Conservation (phyloP, 2,797 vertebrate species). For the Botia almorhae region DNA sequence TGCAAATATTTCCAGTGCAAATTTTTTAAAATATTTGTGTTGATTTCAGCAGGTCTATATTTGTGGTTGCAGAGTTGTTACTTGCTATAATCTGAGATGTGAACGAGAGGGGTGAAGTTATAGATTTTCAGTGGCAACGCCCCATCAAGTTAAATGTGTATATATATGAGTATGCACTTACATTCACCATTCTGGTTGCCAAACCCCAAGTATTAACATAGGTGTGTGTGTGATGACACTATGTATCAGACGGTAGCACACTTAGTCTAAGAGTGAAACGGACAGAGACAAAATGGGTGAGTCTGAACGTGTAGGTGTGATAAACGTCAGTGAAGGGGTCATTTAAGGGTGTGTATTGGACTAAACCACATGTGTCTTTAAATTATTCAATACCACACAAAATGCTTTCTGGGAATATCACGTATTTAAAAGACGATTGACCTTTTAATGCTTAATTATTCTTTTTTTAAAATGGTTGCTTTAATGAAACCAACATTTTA, state of each 20-base stretch:
- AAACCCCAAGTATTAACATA: conserved; percentile 14
- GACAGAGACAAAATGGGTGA: conserved; percentile 25
- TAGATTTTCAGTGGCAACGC: conserved; percentile 2
- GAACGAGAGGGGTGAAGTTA: conserved; percentile 4
- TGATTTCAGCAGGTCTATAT: not conserved
- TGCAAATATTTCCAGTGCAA: conserved; percentile 2
- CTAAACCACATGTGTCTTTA: not conserved
- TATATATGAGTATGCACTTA: not conserved
- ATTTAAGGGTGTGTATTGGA: not conserved
- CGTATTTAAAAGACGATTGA: not conserved
- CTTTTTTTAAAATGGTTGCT: not conserved
- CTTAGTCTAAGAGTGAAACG: not conserved
- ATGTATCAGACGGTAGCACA: conserved; percentile 31
- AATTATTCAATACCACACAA: not conserved
- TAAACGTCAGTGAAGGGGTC: not conserved
- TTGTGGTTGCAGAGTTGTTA: not conserved
- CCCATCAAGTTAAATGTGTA: not conserved
- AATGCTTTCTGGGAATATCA: not conserved
- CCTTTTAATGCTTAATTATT: not conserved
- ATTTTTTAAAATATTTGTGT: not conserved
- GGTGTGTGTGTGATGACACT: conserved; percentile 16
- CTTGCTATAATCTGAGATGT: conserved; percentile 3
- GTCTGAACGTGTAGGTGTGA: conserved; percentile 45
- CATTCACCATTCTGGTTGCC: not conserved
- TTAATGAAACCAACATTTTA: not conserved